Conservation (phyloP, 1,140 invertebrate genomes). For the Ptiloglossa arizonensis region DNA sequence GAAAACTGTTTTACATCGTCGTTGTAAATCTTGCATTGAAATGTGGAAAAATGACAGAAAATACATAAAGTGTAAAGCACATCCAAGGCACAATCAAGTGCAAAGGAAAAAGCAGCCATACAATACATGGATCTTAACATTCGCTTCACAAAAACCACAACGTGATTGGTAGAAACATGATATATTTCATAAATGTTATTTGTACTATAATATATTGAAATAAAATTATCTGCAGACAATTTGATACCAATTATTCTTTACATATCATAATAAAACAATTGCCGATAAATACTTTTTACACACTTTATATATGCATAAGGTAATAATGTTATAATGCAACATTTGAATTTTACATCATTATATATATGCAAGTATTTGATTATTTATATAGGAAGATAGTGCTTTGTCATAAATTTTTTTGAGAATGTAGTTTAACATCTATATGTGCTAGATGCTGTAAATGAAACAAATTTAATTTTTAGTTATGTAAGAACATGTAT, state of each 20-base stretch:
- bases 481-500: neutral
- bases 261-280: neutral
- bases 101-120: constrained; percentile 84
- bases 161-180: constrained; percentile 82
- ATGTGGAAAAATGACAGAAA: constrained; percentile 85
- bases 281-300: neutral
- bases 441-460: constrained; percentile 32
- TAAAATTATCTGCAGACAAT: constrained; percentile 9
- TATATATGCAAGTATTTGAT: neutral
- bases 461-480: neutral
- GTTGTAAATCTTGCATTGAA: constrained; percentile 91
- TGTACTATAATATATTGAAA: constrained; percentile 1
- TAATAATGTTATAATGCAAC: neutral
- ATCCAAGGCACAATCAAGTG: constrained; percentile 91
- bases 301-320: neutral
- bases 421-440: constrained; percentile 4
- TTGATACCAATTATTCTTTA: neutral
- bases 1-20: constrained; percentile 83
- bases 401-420: neutral
- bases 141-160: constrained; percentile 85
- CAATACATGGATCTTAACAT: constrained; percentile 86
- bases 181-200: neutral
- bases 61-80: constrained; percentile 88
- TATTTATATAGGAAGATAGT: too few relatives aligned
- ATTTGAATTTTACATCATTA: neutral